Percentiles rank a stretch among this genome's conserved stretches.
Evolutionary conservation across 2,888 invertebrate genomes (phyloP).

Genomic region (Crocallis elinguaria): DNA sequence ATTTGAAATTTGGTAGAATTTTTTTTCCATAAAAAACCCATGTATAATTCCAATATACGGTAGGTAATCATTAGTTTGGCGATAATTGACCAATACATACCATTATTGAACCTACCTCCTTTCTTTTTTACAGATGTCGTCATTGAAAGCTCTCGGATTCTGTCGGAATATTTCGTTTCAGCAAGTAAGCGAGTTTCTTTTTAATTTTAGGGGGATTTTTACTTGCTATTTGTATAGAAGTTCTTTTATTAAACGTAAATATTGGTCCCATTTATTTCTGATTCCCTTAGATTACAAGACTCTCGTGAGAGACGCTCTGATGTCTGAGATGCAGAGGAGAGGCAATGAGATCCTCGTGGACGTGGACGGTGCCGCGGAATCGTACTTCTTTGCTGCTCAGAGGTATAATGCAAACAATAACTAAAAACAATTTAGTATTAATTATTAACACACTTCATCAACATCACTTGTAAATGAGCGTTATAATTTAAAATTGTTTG

Average conservation of each 20-base stretch:
- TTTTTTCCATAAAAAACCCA: no score
- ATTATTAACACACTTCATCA: no score
- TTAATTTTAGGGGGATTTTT: neutral
- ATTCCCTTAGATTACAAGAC: slow-evolving; percentile 58
- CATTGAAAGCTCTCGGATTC: slow-evolving; percentile 64
- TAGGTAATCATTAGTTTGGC: no score
- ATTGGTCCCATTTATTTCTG: neutral
- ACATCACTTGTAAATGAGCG: no score
- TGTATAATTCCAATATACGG: no score
- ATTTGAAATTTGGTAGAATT: no score
- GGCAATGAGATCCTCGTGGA: slow-evolving; percentile 68
- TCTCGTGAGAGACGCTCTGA: slow-evolving; percentile 59
- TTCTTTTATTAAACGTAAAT: no score
- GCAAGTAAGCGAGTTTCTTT: slow-evolving; percentile 55
- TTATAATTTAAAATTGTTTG: no score
- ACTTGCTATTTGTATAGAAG: neutral
- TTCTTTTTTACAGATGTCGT: slow-evolving; percentile 63
- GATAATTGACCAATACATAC: no score
- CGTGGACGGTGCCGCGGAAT: slow-evolving; percentile 59
- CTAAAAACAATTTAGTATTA: neutral
- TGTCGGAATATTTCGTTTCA: slow-evolving; percentile 66
- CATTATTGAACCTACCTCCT: neutral
- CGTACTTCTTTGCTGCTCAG: slow-evolving; percentile 73
- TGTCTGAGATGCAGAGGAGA: slow-evolving; percentile 73
- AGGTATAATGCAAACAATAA: slow-evolving; percentile 48